Evolutionary conservation across 2,888 invertebrate genomes (phyloP).

Genomic region (Eurois occulta): DNA sequence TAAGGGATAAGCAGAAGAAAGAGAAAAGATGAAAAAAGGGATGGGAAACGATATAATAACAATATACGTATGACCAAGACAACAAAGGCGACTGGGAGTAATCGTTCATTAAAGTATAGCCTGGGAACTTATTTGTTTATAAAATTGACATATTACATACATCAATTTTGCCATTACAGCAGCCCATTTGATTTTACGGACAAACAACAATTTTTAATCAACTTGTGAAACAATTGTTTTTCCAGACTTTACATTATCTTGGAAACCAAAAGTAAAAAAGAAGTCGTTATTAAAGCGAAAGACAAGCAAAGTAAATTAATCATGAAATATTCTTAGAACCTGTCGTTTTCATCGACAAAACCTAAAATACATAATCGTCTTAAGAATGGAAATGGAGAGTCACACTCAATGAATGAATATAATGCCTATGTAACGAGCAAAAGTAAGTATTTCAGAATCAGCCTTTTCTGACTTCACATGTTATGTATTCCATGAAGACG

Average conservation of each 20-base stretch:
- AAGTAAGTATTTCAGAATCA: constrained; percentile 6
- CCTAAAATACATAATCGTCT: not conserved
- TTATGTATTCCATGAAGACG: constrained; percentile 21
- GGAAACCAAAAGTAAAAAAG: not conserved
- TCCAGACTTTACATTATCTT: too few relatives aligned
- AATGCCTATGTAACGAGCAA: not conserved
- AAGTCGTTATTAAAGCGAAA: not conserved
- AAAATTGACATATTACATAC: too few relatives aligned
- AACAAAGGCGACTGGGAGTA: not conserved
- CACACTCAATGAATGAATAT: not conserved
- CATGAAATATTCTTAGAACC: not conserved
- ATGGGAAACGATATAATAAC: not conserved
- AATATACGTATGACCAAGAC: not conserved
- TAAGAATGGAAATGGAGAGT: constrained; percentile 1
- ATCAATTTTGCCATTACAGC: too few relatives aligned
- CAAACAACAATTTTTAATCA: too few relatives aligned
- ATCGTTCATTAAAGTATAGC: not conserved
- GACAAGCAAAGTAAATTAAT: constrained; percentile 1
- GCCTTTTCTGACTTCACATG: not conserved
- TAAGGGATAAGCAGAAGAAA: not conserved
- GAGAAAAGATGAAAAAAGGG: not conserved
- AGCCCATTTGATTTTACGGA: too few relatives aligned
- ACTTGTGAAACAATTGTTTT: too few relatives aligned
- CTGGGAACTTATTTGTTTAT: not conserved
- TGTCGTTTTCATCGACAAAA: not conserved